These are phyloP conservation scores for Chrysomallon squamiferum DNA, from an alignment of 1,140 invertebrate species.

Conservation along the genomic window DNA sequence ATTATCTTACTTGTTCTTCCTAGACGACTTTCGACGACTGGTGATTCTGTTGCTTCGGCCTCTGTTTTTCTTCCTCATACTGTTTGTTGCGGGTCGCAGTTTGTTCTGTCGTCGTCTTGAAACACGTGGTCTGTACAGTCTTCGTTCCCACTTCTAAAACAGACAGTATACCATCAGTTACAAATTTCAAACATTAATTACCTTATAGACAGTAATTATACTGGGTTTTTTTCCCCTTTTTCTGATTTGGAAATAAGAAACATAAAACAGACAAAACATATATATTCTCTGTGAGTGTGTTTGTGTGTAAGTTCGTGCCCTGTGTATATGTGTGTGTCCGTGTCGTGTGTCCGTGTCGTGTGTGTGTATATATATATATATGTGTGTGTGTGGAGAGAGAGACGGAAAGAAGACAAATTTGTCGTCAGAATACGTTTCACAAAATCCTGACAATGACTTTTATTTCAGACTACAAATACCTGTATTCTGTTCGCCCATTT, in stretches of 20 bases:
- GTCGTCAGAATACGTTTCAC: too few relatives aligned
- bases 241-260: neutral
- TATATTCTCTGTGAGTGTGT: neutral
- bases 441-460: too few relatives aligned
- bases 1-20: too few relatives aligned
- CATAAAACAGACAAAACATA: neutral
- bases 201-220: neutral
- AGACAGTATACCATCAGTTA: too few relatives aligned
- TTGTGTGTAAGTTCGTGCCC: neutral
- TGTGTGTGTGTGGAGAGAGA: too few relatives aligned
- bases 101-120: neutral
- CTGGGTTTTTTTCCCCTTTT: neutral
- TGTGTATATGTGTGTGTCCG: neutral
- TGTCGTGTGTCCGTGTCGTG: neutral
- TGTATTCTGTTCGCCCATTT: constrained; percentile 26
- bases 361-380: too few relatives aligned
- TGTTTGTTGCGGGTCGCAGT: too few relatives aligned
- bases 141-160: neutral
- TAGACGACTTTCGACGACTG: too few relatives aligned
- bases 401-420: too few relatives aligned
- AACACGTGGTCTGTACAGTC: neutral
- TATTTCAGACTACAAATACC: too few relatives aligned
- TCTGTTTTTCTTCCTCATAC: too few relatives aligned
- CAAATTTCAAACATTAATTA: neutral
- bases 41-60: too few relatives aligned